A percentile compares a stretch with the other conserved stretches of the same genome.
These are phyloP conservation scores for Cnemophilus loriae DNA, from an alignment of 2,113 vertebrate genomes.

Conservation along the genomic window DNA sequence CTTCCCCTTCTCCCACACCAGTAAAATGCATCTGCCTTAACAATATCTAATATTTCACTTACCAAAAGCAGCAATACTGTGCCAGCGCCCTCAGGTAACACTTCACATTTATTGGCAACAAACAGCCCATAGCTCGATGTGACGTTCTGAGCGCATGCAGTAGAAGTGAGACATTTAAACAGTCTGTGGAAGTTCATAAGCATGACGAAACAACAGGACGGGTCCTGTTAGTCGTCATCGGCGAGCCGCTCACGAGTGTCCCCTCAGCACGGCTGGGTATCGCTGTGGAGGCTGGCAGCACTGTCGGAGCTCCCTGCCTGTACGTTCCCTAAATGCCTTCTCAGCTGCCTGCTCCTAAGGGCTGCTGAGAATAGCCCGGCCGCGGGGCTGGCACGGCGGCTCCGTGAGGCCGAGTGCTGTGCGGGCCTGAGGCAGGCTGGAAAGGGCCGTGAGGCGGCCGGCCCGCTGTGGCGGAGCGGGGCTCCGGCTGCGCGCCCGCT, in stretches of 20 bases:
- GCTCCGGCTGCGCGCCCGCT: neutral
- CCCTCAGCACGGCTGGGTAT: neutral
- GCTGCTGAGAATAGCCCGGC: neutral
- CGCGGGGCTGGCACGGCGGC: neutral
- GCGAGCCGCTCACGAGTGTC: neutral
- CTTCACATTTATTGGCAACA: neutral
- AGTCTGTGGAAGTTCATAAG: neutral
- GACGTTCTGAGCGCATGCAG: neutral
- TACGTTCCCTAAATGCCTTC: neutral
- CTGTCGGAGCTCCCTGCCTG: neutral
- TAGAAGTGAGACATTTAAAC: neutral
- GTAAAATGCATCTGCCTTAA: neutral
- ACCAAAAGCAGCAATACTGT: neutral
- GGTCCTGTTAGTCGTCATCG: accelerated
- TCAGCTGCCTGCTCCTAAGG: neutral
- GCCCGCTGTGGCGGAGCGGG: neutral
- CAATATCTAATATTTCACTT: neutral
- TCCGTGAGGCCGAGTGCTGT: accelerated
- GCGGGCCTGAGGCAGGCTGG: neutral
- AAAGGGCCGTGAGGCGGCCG: neutral
- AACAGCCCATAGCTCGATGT: neutral
- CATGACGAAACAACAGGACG: neutral
- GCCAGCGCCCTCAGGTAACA: neutral
- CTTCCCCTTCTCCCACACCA: neutral
- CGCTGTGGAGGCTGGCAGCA: neutral